Conservation (phyloP, 2,113 vertebrate species). For the Zosterops japonicus region DNA sequence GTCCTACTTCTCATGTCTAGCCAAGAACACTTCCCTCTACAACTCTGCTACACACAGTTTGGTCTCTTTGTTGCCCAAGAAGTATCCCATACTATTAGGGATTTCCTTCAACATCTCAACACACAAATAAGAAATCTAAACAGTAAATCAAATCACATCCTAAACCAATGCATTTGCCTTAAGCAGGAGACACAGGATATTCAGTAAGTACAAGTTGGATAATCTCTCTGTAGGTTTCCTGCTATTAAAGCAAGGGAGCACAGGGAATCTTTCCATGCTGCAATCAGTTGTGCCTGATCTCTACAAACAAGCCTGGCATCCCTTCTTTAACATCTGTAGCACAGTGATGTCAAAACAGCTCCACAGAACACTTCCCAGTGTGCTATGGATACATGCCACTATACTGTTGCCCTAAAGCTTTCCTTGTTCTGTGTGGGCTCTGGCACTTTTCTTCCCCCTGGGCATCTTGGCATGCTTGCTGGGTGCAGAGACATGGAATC, state of each 20-base stretch:
- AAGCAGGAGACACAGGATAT: neutral
- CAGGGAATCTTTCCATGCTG: neutral
- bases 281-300: neutral
- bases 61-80: neutral
- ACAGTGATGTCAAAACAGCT: neutral
- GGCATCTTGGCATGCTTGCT: neutral
- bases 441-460: neutral
- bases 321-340: neutral
- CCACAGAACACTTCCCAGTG: rapidly evolving
- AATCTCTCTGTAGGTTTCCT: neutral
- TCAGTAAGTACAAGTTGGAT: neutral
- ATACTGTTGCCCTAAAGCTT: neutral
- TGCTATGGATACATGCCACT: neutral
- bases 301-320: neutral
- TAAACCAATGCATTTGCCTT: neutral
- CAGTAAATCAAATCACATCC: neutral
- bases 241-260: neutral
- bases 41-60: neutral
- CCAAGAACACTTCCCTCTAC: neutral
- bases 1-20: neutral
- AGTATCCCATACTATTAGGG: neutral
- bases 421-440: neutral
- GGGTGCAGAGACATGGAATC: neutral
- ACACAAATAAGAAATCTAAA: neutral
- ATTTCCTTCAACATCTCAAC: neutral